A percentile compares a stretch with the other conserved stretches of the same genome.
Evolutionary conservation across 2,797 vertebrate genomes (phyloP).

Genomic region (Furcifer pardalis): DNA sequence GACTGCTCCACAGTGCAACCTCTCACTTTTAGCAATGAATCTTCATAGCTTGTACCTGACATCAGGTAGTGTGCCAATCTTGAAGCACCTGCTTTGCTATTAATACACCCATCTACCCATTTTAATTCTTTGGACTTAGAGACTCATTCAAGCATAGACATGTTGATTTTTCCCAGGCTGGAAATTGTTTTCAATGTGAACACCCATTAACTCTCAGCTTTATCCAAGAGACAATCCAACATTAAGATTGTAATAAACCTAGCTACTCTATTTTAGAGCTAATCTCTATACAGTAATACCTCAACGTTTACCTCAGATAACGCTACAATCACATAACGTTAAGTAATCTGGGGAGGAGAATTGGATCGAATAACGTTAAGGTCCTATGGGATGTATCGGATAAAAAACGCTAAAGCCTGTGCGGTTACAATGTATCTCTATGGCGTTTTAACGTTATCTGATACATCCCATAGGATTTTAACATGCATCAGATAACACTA

Average conservation of each 20-base stretch:
- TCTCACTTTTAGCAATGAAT: conserved; percentile 21
- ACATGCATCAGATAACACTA: too few relatives aligned
- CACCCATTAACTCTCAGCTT: not conserved
- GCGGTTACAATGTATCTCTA: too few relatives aligned
- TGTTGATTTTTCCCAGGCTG: conserved; percentile 32
- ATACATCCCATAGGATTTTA: too few relatives aligned
- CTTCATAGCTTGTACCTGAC: conserved; percentile 24
- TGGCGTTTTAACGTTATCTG: too few relatives aligned
- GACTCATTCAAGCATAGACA: conserved; percentile 18
- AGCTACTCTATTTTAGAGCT: not conserved
- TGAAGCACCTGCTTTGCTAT: conserved; percentile 20
- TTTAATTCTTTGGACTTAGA: conserved; percentile 24
- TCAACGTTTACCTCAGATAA: too few relatives aligned
- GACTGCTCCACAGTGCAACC: not conserved
- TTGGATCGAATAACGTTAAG: too few relatives aligned
- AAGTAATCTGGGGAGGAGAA: too few relatives aligned
- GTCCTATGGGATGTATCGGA: too few relatives aligned
- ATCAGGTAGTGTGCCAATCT: not conserved
- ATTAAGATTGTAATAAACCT: too few relatives aligned
- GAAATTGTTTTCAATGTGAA: not conserved
- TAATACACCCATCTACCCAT: not conserved
- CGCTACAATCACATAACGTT: too few relatives aligned
- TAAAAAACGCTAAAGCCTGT: too few relatives aligned
- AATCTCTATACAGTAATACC: not conserved
- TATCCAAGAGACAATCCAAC: not conserved